These are phyloP conservation scores for Notothenia rossii DNA, from an alignment of 2,113 vertebrate species.

Conservation along the genomic window DNA sequence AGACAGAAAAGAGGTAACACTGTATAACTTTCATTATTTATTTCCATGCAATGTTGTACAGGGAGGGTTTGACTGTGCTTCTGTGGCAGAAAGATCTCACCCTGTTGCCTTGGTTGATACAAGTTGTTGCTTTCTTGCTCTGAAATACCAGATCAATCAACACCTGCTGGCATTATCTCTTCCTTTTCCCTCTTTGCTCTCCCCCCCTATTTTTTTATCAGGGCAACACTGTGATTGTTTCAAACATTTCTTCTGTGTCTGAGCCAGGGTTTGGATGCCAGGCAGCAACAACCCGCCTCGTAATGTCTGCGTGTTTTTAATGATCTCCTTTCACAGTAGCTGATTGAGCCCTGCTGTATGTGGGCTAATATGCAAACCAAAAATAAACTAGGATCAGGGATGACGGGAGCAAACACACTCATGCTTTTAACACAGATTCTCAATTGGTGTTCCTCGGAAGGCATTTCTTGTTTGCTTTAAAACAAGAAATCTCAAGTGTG, in stretches of 20 bases:
- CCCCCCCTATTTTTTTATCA: not conserved
- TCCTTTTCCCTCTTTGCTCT: not conserved
- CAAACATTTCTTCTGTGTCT: slow-evolving; percentile 5
- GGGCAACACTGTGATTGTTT: not conserved
- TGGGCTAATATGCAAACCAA: slow-evolving; percentile 27
- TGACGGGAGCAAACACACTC: not conserved
- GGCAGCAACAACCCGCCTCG: not conserved
- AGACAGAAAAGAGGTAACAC: not conserved
- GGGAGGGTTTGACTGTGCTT: slow-evolving; percentile 28
- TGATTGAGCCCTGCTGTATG: slow-evolving; percentile 48
- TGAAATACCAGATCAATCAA: slow-evolving; percentile 40
- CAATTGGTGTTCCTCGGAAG: not conserved
- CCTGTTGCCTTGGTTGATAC: slow-evolving; percentile 32
- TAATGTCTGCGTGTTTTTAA: slow-evolving; percentile 33
- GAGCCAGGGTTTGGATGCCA: slow-evolving; percentile 2
- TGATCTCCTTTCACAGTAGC: slow-evolving; percentile 41
- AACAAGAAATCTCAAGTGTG: not conserved
- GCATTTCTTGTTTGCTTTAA: not conserved
- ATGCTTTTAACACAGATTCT: not conserved
- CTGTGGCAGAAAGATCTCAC: slow-evolving; percentile 29
- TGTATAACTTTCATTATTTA: no score
- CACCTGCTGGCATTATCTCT: slow-evolving; percentile 31
- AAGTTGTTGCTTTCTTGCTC: not conserved
- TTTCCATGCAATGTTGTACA: not conserved
- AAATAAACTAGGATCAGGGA: not conserved